A percentile compares a stretch with the other conserved stretches of the same genome.
These are phyloP conservation scores for Tupiocoris notatus DNA, from an alignment of 2,888 invertebrate genomes.

Conservation along the genomic window DNA sequence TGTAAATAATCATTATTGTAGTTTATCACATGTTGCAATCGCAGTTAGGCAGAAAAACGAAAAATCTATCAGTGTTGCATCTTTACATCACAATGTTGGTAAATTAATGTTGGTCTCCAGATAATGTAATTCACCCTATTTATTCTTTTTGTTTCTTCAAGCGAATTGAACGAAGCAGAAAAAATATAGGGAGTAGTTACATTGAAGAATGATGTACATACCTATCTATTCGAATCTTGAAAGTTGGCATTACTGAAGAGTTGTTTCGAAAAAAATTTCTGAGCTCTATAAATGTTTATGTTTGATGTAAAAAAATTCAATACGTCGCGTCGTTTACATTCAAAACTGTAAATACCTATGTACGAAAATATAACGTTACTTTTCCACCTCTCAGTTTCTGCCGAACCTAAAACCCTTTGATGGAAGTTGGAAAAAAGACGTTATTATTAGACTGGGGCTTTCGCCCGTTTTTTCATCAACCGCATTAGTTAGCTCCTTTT, in stretches of 20 bases:
- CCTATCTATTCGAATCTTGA: background rate
- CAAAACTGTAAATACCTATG: background rate
- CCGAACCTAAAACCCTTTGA: too few relatives aligned
- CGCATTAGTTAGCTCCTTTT: too few relatives aligned
- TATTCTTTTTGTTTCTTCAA: too few relatives aligned
- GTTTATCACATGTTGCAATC: conserved; percentile 26
- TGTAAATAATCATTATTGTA: conserved; percentile 30
- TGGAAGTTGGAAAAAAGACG: too few relatives aligned
- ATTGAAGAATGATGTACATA: background rate
- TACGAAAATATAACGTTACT: background rate
- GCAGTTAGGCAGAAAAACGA: conserved; percentile 6
- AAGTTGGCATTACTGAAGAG: background rate
- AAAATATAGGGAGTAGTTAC: too few relatives aligned
- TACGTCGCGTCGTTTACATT: background rate
- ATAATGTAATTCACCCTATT: too few relatives aligned
- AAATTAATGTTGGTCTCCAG: too few relatives aligned
- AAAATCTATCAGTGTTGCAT: conserved; percentile 27
- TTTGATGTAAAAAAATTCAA: background rate
- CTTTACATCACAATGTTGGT: conserved; percentile 25
- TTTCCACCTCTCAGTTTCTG: background rate
- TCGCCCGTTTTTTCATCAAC: too few relatives aligned
- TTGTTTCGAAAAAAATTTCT: background rate
- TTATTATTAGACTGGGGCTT: too few relatives aligned
- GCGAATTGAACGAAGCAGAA: too few relatives aligned
- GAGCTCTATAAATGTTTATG: background rate